Evolutionary conservation across 2,113 vertebrate species (phyloP).

Genomic region (Nanorana parkeri): DNA sequence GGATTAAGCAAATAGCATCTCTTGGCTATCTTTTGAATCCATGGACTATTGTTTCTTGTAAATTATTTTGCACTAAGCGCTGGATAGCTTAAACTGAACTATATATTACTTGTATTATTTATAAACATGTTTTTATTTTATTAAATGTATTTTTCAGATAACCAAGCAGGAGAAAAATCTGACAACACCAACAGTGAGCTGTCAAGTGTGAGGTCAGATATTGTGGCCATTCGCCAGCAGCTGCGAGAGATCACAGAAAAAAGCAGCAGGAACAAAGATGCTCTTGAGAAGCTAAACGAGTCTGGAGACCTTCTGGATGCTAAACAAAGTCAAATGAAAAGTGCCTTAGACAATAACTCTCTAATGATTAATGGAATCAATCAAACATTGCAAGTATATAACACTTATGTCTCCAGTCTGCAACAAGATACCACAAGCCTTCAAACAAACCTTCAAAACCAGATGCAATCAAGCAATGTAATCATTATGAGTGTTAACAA

Average conservation of each 20-base stretch:
- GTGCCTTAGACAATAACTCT: constrained; percentile 82
- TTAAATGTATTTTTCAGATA: constrained; percentile 73
- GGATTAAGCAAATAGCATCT: too few species aligned
- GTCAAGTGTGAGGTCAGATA: constrained; percentile 87
- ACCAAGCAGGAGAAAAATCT: constrained; percentile 88
- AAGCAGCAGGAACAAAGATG: constrained; percentile 84
- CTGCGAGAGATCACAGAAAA: constrained; percentile 86
- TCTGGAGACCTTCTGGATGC: constrained; percentile 79
- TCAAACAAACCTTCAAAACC: constrained; percentile 84
- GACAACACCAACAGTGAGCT: constrained; percentile 89
- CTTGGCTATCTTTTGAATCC: too few species aligned
- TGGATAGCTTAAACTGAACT: too few species aligned
- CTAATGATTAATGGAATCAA: constrained; percentile 85
- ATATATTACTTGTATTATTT: background rate
- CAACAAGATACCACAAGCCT: constrained; percentile 84
- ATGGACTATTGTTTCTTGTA: too few species aligned
- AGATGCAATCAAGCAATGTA: constrained; percentile 82
- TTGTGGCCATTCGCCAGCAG: constrained; percentile 85
- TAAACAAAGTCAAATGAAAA: constrained; percentile 85
- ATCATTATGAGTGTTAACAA: constrained; percentile 83
- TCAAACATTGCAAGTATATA: constrained; percentile 85
- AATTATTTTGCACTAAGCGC: too few species aligned
- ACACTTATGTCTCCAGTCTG: constrained; percentile 80
- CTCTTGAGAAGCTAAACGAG: constrained; percentile 86
- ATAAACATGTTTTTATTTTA: background rate